phyloP scores from a whole-genome alignment of 1,140 invertebrate species.

The Pogonus chalceus region DNA sequence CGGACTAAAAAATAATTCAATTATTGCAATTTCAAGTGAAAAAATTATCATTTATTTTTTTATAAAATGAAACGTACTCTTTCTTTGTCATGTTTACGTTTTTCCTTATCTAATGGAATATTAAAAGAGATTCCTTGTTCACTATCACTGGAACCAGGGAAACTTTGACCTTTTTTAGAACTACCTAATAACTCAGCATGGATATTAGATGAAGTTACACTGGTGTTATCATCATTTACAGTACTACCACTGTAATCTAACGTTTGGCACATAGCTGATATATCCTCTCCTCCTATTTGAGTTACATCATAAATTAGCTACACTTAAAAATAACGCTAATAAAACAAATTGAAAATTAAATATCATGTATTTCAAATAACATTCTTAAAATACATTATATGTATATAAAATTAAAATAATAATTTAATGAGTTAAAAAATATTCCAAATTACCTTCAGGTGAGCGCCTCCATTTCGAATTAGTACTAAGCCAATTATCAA shows the following conservation, averaged over 20 bases:
- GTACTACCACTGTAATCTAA: constrained; percentile 44
- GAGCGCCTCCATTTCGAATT: constrained; percentile 49
- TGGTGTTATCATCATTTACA: constrained; percentile 36
- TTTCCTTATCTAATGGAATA: constrained; percentile 32
- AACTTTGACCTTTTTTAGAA: constrained; percentile 37
- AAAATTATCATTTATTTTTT: neutral
- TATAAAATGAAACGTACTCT: constrained; percentile 30
- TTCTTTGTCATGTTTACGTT: constrained; percentile 47
- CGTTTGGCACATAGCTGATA: constrained; percentile 37
- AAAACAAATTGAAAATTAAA: neutral
- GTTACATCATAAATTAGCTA: neutral
- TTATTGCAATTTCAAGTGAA: neutral
- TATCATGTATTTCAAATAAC: neutral
- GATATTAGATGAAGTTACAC: constrained; percentile 45
- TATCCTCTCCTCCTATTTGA: constrained; percentile 41
- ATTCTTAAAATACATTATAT: neutral
- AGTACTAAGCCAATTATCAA: constrained; percentile 44
- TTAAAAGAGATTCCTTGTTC: constrained; percentile 22
- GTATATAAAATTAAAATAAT: constrained; percentile 2
- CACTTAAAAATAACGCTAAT: neutral
- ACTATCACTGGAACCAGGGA: constrained; percentile 35
- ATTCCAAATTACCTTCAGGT: constrained; percentile 39
- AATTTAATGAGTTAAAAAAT: neutral
- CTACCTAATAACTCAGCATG: constrained; percentile 42
- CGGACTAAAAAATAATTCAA: constrained; percentile 36